A percentile compares a stretch with the other conserved stretches of the same genome.
Conservation (phyloP, 1,140 invertebrate species). For the Drosophila nasuta region DNA sequence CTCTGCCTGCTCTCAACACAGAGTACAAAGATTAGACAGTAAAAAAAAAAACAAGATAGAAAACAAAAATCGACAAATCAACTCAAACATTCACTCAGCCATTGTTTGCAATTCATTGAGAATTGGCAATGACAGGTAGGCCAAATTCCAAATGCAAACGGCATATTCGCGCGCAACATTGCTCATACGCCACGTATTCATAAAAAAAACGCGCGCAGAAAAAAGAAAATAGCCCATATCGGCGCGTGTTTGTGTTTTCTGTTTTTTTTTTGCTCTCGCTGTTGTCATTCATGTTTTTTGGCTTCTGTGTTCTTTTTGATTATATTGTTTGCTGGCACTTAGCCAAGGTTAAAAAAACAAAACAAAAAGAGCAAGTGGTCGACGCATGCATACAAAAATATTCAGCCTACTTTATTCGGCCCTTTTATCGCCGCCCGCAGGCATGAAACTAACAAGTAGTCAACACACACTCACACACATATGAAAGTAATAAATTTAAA, state of each 20-base stretch:
- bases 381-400: slow-evolving; percentile 9
- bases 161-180: slow-evolving; percentile 47
- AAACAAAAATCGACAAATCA: neutral
- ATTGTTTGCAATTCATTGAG: slow-evolving; percentile 21
- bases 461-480: neutral
- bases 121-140: slow-evolving; percentile 7
- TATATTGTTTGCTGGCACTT: slow-evolving; percentile 64
- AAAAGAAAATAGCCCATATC: slow-evolving; percentile 13
- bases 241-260: slow-evolving; percentile 40
- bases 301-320: slow-evolving; percentile 42
- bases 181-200: slow-evolving; percentile 51
- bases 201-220: neutral
- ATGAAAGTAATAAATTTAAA: slow-evolving; percentile 30
- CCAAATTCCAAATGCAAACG: slow-evolving; percentile 8
- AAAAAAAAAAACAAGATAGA: neutral
- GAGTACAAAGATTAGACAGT: neutral
- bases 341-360: slow-evolving; percentile 54
- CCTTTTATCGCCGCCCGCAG: slow-evolving; percentile 3
- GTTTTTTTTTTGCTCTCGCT: neutral
- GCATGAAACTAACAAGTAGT: neutral
- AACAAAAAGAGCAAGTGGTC: slow-evolving; percentile 8
- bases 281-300: slow-evolving; percentile 40
- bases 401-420: slow-evolving; percentile 10
- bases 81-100: slow-evolving; percentile 17
- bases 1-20: neutral